Evolutionary conservation across 2,113 vertebrate genomes (phyloP), one percentile per base, ranked within the genome.

Genomic region (Mesembrinibis cayennensis): DNA sequence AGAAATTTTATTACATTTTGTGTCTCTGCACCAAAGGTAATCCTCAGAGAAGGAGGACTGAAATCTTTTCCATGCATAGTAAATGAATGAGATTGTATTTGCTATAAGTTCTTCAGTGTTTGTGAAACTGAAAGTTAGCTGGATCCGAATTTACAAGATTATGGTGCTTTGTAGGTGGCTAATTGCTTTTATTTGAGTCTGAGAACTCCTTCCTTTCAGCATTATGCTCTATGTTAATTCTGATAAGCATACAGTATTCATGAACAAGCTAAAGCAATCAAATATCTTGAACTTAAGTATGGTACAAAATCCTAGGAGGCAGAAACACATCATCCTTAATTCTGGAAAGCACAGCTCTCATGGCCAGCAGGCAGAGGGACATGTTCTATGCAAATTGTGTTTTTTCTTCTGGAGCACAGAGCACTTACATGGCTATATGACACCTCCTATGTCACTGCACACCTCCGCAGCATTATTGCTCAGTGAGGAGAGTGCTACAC

Each of bases 111-210:
- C n/a, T 97, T 83, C 82, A 61, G n/a, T 52, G 9, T 69, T 58
- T 73, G 4, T 62, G 47, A 93, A 94, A 65, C 49, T 82, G 26
- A 97, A 95, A 71, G 90, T 84, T 78, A 95, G 34, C n/a, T 71
- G 69, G 52, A 96, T 76, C 55, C 61, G 27, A 92, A 87, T 66
- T 80, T 71, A 40, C 16, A 87, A 90, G 84, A 78, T 71, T 26
- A 52, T 85, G 21, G 62, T 94, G 40, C 19, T 49, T 71, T 72
- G 10, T 29, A 72, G 26, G 49, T 76, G 49, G 34, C 58, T 89
- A 88, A 73, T 79, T 83, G 49, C 22, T 87, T 90, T 73, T 66
- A 50, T 59, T 25, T 77, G 65, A 81, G 32, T 16, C 86, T 70
- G 49, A 90, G 29, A 74, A 47, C 5, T 49, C 13, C 47, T 44